Conservation (phyloP, 1,140 invertebrate genomes). For the Penaeus chinensis region DNA sequence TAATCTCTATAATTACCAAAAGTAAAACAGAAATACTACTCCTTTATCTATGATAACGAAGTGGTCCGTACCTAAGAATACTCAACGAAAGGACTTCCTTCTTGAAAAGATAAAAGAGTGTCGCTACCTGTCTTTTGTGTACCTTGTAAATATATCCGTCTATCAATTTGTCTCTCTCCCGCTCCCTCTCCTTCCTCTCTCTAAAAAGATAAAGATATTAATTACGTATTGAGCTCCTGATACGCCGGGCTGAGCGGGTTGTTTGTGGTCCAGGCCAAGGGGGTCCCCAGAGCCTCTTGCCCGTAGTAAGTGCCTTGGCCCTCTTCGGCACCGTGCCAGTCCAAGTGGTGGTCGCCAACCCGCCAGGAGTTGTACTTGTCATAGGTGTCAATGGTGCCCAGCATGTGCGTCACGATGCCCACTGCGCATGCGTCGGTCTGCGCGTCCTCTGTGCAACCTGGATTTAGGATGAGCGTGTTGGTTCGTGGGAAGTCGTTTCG, state of each 20-base stretch:
- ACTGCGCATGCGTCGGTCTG: constrained; percentile 68
- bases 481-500: background rate
- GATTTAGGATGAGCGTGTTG: background rate
- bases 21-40: too few species aligned
- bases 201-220: constrained; percentile 67
- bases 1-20: too few species aligned
- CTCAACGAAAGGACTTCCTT: too few species aligned
- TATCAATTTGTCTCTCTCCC: too few species aligned
- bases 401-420: constrained; percentile 65
- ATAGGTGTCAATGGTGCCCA: constrained; percentile 65
- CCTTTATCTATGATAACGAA: too few species aligned
- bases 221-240: constrained; percentile 67
- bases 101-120: too few species aligned
- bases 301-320: constrained; percentile 68
- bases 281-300: constrained; percentile 67
- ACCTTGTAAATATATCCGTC: too few species aligned
- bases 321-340: constrained; percentile 69
- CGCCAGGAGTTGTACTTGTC: constrained; percentile 67
- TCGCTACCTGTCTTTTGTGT: too few species aligned
- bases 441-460: constrained; percentile 42
- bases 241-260: constrained; percentile 65
- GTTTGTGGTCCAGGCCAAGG: constrained; percentile 70
- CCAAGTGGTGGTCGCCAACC: constrained; percentile 67
- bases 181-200: too few species aligned
- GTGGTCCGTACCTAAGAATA: too few species aligned